Evolutionary conservation across 2,113 vertebrate genomes (phyloP), one percentile per base, ranked within the genome.

Genomic region (Laticauda colubrina): DNA sequence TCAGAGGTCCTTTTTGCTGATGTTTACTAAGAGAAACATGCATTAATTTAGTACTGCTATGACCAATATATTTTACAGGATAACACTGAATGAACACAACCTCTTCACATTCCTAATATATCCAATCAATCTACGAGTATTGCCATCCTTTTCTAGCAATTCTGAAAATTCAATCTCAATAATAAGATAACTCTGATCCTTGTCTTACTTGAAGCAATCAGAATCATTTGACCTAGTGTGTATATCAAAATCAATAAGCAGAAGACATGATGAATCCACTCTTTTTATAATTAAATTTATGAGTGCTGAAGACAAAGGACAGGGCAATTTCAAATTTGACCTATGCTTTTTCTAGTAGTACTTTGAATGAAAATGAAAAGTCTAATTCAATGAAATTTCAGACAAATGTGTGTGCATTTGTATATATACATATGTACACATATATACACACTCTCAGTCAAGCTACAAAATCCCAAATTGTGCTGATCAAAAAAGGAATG

Each of bases 171-270:
- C 55, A 89, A 2, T 56, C 2, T 81, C 45, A 39, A 91, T 55
- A 93, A 53, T 89, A 91, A 94, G 26, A 92, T 34, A 93, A 92
- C 91, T 23, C 89, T 59, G 55, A 51, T 94, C 93, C 2, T 5
- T 7, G 2, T 93, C 91, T 48, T 56, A 57, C 69, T 39, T 92
- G 87, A 57, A 93, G 87, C 59, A 53, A 91, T 18, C 54, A 90
- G 56, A 92, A 34, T 94, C 48, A 24, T 94, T 93, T 85, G 95
- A 61, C 26, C 94, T 39, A 45, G 53, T 0, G 4, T 45, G 21
- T 45, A 57, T 81, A 92, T 89, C 88, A 94, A 95, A 96, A 95
- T 93, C 93, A 94, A 54, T 91, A 93, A 95, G 34, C 8, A 93
- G 34, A 1, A 92, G 57, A 48, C 54, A 95, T 34, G 64, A 94